Evolutionary conservation across 2,113 vertebrate genomes (phyloP).

Genomic region (Cynopterus brachyotis): DNA sequence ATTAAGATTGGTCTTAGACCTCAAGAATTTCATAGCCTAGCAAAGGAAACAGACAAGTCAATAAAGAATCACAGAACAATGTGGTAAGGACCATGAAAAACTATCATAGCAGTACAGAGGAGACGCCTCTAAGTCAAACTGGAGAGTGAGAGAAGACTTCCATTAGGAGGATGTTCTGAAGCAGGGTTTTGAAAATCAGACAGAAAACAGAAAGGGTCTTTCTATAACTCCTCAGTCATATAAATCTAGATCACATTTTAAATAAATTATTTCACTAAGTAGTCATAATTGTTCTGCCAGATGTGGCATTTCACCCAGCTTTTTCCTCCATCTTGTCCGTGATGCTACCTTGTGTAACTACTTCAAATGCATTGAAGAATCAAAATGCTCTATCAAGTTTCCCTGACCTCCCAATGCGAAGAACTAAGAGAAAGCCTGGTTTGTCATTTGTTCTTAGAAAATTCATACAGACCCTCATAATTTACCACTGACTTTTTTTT

Average conservation of each 20-base stretch:
- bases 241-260: neutral
- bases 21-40: neutral
- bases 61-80: neutral
- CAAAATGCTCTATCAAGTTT: neutral
- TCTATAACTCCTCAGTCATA: neutral
- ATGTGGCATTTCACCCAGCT: neutral
- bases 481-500: neutral
- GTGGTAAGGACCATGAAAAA: neutral
- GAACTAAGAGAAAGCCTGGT: neutral
- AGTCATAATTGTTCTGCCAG: neutral
- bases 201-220: neutral
- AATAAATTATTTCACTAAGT: neutral
- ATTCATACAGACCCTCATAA: neutral
- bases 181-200: neutral
- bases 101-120: neutral
- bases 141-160: neutral
- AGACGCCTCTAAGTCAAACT: neutral
- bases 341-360: neutral
- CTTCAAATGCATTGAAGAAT: neutral
- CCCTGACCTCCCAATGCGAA: neutral
- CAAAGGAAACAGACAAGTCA: neutral
- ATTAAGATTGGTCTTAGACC: neutral
- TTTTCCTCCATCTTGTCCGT: neutral
- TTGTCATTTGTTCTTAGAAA: conserved; percentile 6
- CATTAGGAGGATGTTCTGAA: neutral